Evolutionary conservation across 2,113 vertebrate genomes (phyloP), one percentile per base, ranked within the genome.

Genomic region (Recurvirostra avosetta): DNA sequence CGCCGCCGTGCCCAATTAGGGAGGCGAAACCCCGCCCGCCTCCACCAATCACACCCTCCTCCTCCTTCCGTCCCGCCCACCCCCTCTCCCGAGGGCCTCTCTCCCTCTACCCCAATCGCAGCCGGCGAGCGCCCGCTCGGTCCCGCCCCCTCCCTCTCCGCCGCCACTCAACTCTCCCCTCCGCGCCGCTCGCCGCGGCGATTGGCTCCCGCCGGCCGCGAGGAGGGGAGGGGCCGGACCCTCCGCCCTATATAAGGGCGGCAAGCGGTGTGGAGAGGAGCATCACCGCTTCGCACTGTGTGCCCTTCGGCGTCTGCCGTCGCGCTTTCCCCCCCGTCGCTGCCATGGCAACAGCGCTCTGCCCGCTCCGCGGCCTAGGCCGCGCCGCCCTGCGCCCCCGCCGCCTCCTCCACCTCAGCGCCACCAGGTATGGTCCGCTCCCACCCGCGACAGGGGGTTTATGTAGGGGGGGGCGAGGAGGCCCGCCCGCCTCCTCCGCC

Each of bases 241-340:
- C 52, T 12, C 10, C 29, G 21, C 16, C 5, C 34, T 53, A 47
- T 87, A 92, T 88, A 91, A 74, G 0, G 5, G 0, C 59, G 2
- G 14, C 1, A 13, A 12, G 9, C 1, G 3, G 23, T 2, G 1
- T 0, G 4, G 5, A 5, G 14, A 4, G 20, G 2, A 3, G 6
- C 15, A 3, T 12, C 12, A 32, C 2, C 5, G 13, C 3, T 5
- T 5, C 10, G 3, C 4, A 22, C 5, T 1, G 45, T 1, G 20
- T 40, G 40, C 38, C 23, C 9, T 7, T 13, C 2, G 3, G 1
- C 1, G n/a, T 27, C 4, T 4, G 4, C 25, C 12, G 34, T 15
- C 15, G 25, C 38, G 38, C 38, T 38, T 38, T 8, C 38, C 9
- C 4, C 7, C 12, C 15, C 9, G 26, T 6, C 1, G 41, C 7